Evolutionary conservation across 2,113 vertebrate species (phyloP), one percentile per base, ranked within the genome.

Genomic region (Oreocharis arfaki): DNA sequence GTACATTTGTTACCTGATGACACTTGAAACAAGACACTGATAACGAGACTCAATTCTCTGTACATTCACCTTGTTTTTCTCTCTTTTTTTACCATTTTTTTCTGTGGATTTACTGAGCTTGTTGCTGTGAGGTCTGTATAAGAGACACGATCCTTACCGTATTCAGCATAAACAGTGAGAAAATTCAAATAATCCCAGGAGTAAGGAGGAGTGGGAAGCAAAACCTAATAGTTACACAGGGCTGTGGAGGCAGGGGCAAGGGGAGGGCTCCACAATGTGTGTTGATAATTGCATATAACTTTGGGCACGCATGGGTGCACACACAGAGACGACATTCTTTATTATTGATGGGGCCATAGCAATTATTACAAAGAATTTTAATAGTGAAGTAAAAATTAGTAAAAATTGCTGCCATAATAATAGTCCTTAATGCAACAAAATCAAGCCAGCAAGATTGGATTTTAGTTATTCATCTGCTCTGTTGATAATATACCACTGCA

Each of bases 361-460:
- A 93, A 93, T 95, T 78, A 97, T 94, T 96, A 89, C 84, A 97
- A 95, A 94, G 95, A 92, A 86, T 96, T 96, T 93, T 89, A 97
- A 95, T 78, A 92, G n/a, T 75, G 27, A 89, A 56, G 49, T 89
- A 95, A 79, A 61, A 86, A 95, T 93, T 68, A 83, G 89, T n/a
- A n/a, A 83, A n/a, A 41, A 83, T 96, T 84, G 32, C 84, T 81
- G 47, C 55, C 44, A 27, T 90, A 93, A 94, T 68, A 95, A 79
- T 20, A 44, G 77, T 83, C 89, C 94, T 94, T 84, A 95, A 91
- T 19, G 60, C 84, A 96, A 69, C 84, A 93, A 92, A 87, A 96
- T 90, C 94, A 90, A 85, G 70, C 35, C 68, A 88, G 81, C 41
- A 94, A 67, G 78, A 87, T 41, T 84, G 84, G 71, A 68, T 77